These are phyloP conservation scores for Cheumatopsyche charites DNA, from an alignment of 1,140 invertebrate species.

Conservation along the genomic window DNA sequence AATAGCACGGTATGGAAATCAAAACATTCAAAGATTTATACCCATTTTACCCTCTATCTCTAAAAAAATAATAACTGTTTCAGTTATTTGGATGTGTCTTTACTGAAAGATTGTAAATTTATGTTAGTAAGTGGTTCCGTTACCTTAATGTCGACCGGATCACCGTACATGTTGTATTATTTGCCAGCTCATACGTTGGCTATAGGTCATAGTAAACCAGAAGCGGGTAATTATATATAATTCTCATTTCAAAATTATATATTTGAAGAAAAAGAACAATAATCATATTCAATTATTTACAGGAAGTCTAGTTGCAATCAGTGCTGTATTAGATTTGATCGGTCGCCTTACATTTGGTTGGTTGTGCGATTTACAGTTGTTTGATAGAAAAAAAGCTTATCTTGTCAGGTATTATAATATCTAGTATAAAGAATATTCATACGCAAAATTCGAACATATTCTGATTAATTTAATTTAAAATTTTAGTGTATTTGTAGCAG, in stretches of 20 bases:
- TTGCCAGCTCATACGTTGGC: constrained; percentile 73
- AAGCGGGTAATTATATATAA: no score
- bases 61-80: constrained; percentile 30
- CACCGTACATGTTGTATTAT: constrained; percentile 77
- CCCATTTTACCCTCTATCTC: no score
- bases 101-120: constrained; percentile 72
- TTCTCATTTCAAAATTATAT: constrained; percentile 23
- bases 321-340: constrained; percentile 71
- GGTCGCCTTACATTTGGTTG: constrained; percentile 73
- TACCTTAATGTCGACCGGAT: constrained; percentile 75
- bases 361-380: constrained; percentile 73
- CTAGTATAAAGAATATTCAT: neutral
- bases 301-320: constrained; percentile 74
- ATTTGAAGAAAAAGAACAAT: constrained; percentile 15
- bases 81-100: constrained; percentile 70
- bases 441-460: neutral
- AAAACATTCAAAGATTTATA: no score
- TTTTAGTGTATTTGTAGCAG: constrained; percentile 70
- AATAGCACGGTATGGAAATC: constrained; percentile 31
- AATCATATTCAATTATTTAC: constrained; percentile 33
- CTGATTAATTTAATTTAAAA: neutral
- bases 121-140: constrained; percentile 74
- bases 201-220: constrained; percentile 69
- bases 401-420: constrained; percentile 66
- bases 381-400: constrained; percentile 73